Percentiles rank a stretch among this genome's conserved stretches.
These are phyloP conservation scores for Propsilocerus akamusi DNA, from an alignment of 1,140 invertebrate species.

Conservation along the genomic window DNA sequence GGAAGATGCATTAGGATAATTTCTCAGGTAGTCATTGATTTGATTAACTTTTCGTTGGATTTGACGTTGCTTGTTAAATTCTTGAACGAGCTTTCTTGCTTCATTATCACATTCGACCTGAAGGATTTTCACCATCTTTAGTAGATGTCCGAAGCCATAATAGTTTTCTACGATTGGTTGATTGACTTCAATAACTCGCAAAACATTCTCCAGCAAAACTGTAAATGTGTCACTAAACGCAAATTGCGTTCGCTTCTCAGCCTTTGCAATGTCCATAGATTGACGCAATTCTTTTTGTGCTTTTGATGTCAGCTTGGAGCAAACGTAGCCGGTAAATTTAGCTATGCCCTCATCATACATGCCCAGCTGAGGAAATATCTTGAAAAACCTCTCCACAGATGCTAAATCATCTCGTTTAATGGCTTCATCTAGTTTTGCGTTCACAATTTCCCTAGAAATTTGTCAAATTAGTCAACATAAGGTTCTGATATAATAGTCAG, in stretches of 20 bases:
- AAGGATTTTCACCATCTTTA: slow-evolving; percentile 48
- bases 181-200: slow-evolving; percentile 73
- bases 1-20: slow-evolving; percentile 15
- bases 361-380: slow-evolving; percentile 90
- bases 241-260: slow-evolving; percentile 52
- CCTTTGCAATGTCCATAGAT: slow-evolving; percentile 36
- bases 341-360: slow-evolving; percentile 80
- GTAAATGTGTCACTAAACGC: slow-evolving; percentile 71
- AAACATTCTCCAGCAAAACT: slow-evolving; percentile 74
- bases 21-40: slow-evolving; percentile 35
- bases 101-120: slow-evolving; percentile 79
- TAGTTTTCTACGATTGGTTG: slow-evolving; percentile 87
- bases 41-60: slow-evolving; percentile 45
- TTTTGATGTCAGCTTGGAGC: slow-evolving; percentile 54
- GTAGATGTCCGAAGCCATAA: slow-evolving; percentile 68
- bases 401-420: slow-evolving; percentile 74
- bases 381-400: slow-evolving; percentile 94
- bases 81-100: slow-evolving; percentile 43
- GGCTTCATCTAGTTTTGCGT: slow-evolving; percentile 78
- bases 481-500: too few species aligned
- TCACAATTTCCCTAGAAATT: slow-evolving; percentile 53
- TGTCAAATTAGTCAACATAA: too few species aligned
- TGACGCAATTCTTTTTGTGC: slow-evolving; percentile 53
- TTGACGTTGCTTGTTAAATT: slow-evolving; percentile 57
- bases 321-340: slow-evolving; percentile 83